Evolutionary conservation across 2,113 vertebrate species (phyloP).

Genomic region (Vidua macroura): DNA sequence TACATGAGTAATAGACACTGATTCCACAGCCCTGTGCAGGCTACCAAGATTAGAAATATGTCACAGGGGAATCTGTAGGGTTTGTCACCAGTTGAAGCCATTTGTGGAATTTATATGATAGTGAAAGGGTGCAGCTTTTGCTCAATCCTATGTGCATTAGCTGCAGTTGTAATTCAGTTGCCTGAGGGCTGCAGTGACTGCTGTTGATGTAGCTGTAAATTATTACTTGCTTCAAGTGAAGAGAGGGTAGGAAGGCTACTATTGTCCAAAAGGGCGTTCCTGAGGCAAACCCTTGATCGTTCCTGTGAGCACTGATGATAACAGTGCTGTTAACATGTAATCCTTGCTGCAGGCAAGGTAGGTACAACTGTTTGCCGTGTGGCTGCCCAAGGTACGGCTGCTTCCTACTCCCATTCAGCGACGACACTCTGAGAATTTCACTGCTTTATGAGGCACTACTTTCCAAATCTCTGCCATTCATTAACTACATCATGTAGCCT

Average conservation of each 20-base stretch:
- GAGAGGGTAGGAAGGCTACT: not conserved
- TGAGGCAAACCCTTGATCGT: not conserved
- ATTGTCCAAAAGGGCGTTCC: not conserved
- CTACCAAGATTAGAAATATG: not conserved
- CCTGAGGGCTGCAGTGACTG: not conserved
- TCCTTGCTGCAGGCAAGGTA: not conserved
- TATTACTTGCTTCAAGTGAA: not conserved
- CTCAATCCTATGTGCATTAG: not conserved
- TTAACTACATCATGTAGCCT: not conserved
- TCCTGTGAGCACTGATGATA: not conserved
- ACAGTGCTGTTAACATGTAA: not conserved
- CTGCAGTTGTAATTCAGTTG: not conserved
- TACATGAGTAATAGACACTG: not conserved
- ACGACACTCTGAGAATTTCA: not conserved
- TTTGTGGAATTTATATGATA: not conserved
- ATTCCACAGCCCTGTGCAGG: not conserved
- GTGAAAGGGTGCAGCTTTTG: not conserved
- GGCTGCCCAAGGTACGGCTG: not conserved
- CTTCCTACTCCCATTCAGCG: not conserved
- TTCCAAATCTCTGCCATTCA: not conserved
- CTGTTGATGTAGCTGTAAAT: not conserved
- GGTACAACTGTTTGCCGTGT: not conserved
- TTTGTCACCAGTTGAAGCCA: not conserved
- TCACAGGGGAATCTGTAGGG: not conserved
- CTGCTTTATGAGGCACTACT: not conserved